Conservation (phyloP, 2,113 vertebrate species). For the Pachycephala philippinensis region DNA sequence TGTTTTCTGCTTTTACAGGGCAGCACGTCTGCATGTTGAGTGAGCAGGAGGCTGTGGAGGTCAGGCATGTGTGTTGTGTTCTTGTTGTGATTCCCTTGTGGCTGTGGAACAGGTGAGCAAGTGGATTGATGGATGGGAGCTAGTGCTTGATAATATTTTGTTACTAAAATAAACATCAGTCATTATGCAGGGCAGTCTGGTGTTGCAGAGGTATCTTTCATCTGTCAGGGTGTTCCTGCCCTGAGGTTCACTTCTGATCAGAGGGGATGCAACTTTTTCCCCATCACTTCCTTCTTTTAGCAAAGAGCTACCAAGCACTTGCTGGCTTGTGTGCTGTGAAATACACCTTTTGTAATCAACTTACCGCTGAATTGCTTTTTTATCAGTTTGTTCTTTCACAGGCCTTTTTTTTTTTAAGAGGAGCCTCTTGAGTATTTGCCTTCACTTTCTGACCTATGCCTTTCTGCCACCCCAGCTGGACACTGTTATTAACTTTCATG, state of each 20-base stretch:
- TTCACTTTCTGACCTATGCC: not conserved
- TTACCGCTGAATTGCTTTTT: not conserved
- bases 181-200: not conserved
- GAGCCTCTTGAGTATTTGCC: not conserved
- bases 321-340: not conserved
- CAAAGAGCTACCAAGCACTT: not conserved
- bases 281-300: not conserved
- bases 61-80: fast-evolving
- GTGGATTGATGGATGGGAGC: not conserved
- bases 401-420: not conserved
- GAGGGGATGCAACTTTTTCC: not conserved
- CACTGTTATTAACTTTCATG: not conserved
- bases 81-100: not conserved
- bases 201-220: not conserved
- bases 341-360: not conserved
- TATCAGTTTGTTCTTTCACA: not conserved
- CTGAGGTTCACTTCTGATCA: not conserved
- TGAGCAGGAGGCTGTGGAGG: not conserved
- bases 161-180: not conserved
- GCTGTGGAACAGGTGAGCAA: not conserved
- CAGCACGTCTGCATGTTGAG: fast-evolving
- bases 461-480: not conserved
- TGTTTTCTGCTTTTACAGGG: not conserved
- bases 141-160: not conserved
- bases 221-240: not conserved